phyloP scores from a whole-genome alignment of 2,888 invertebrate genomes.

The Meteorus cinctellus region DNA sequence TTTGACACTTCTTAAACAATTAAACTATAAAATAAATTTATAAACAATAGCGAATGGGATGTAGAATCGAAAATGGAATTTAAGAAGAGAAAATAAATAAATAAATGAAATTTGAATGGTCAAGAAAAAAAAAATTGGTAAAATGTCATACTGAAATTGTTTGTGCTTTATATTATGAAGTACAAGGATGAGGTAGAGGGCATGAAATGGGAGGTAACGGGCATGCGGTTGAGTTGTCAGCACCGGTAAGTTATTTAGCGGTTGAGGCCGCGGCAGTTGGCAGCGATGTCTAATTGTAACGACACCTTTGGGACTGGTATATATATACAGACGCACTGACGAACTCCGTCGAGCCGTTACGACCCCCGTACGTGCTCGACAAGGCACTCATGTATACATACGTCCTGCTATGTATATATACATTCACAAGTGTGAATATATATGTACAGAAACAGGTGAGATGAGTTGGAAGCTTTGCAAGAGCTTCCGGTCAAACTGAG shows the following conservation, averaged over 20 bases:
- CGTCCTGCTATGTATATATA: neutral
- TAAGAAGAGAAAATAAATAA: no score
- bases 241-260: slow-evolving; percentile 72
- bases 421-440: neutral
- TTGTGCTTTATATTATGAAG: no score
- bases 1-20: no score
- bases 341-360: slow-evolving; percentile 44
- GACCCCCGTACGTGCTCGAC: slow-evolving; percentile 8
- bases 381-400: slow-evolving; percentile 44
- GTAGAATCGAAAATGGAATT: no score
- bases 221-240: slow-evolving; percentile 70
- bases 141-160: neutral
- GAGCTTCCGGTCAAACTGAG: no score
- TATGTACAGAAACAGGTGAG: neutral
- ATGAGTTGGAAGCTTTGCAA: no score
- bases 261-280: slow-evolving; percentile 68
- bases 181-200: neutral
- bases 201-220: slow-evolving; percentile 52
- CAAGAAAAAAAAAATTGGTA: neutral
- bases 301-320: slow-evolving; percentile 68
- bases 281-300: slow-evolving; percentile 72
- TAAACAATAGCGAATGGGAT: no score
- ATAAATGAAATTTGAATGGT: neutral
- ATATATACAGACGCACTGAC: slow-evolving; percentile 56
- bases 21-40: no score